Base-by-base conservation (phyloP, 2,797 vertebrate genomes). In the Columba guinea region DNA sequence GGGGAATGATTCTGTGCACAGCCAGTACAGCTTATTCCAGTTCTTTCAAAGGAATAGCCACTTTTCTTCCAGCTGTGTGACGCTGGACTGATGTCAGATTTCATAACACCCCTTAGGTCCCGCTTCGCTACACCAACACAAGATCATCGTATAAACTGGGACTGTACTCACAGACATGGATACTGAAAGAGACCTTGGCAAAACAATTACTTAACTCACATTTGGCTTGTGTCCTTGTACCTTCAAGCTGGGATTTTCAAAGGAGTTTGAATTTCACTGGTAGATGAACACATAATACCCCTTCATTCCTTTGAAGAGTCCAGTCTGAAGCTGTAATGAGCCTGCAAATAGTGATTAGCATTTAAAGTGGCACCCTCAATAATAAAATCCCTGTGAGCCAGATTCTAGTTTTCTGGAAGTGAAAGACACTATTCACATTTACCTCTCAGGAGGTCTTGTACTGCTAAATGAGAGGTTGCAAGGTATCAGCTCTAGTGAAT, bases 261-360 rank as follows among this genome's bases (percentile, higher is more conserved):
- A 80, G 74, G 64, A 63, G 30, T 71, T 76, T 73, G 69, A 53
- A 84, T 93, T 86, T 90, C 2, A 0, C 28, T 77, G 26, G 52
- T 51, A 93, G 75, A 56, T 69, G 85, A 85, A 91, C 7, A n/a
- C 23, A 26, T 80, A 92, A 89, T 89, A 87, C 16, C 16, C 52
- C 82, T 83, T 87, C 35, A 51, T 30, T 70, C 71, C 79, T 86
- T 87, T 86, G 84, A 95, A 91, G 89, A 92, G 71, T 49, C 46
- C 69, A 56, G 78, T 84, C 87, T 93, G 89, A 93, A 96, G 95
- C 78, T 84, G 93, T 94, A 97, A 97, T 95, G 85, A 97, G 79
- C 88, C 80, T 93, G 92, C 91, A 96, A 96, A 97, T 26, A 97
- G 69, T 89, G 88, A 97, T 95, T 95, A 97, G 95, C 95, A 97